A percentile compares a stretch with the other conserved stretches of the same genome.
Evolutionary conservation across 2,797 vertebrate genomes (phyloP).

Genomic region (Taenioides sp.): DNA sequence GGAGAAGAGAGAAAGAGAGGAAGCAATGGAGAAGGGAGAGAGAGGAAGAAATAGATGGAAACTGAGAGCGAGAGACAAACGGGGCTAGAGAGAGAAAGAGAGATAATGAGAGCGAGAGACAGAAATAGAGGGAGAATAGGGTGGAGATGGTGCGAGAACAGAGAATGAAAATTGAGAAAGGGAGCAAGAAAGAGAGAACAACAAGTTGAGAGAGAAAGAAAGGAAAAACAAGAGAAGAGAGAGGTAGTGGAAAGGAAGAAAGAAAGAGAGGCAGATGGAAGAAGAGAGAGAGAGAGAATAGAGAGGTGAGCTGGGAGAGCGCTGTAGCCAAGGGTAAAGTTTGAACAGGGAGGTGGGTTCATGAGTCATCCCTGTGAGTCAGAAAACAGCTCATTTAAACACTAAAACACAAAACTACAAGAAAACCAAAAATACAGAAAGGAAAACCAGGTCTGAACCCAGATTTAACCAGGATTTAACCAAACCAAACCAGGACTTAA

Average conservation of each 20-base stretch:
- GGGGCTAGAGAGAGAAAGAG: not conserved
- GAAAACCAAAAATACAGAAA: not conserved
- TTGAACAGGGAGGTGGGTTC: conserved; percentile 62
- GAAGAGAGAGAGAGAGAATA: not conserved
- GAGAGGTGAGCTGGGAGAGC: not conserved
- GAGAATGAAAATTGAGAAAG: too few species aligned
- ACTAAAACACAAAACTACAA: not conserved
- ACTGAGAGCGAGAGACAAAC: not conserved
- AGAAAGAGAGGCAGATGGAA: not conserved
- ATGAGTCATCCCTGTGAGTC: conserved; percentile 1
- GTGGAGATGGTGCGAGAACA: too few species aligned
- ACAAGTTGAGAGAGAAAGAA: not conserved
- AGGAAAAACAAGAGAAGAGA: not conserved
- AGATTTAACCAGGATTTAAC: not conserved
- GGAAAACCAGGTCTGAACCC: not conserved
- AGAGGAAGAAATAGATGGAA: not conserved
- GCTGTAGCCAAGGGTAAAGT: conserved; percentile 30
- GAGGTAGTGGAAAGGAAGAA: not conserved
- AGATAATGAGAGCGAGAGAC: not conserved
- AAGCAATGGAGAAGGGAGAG: too few species aligned
- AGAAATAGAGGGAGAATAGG: not conserved
- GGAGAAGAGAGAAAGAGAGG: too few species aligned
- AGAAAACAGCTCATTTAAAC: not conserved
- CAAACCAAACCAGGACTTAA: not conserved
- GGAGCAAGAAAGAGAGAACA: not conserved